phyloP scores from a whole-genome alignment of 2,888 invertebrate species.

The Sympetrum striolatum region DNA sequence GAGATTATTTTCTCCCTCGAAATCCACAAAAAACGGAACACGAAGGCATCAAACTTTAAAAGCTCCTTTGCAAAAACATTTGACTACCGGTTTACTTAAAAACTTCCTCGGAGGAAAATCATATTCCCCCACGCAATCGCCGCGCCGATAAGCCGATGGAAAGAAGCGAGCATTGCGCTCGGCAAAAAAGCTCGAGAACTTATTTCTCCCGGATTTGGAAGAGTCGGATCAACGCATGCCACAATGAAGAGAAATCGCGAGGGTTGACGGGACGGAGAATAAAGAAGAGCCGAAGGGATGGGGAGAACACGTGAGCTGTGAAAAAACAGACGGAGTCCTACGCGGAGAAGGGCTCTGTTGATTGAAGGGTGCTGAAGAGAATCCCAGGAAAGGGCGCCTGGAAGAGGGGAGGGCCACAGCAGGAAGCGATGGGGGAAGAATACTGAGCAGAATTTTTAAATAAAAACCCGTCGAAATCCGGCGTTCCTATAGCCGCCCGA shows the following conservation, averaged over 20 bases:
- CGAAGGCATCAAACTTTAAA: too few species aligned
- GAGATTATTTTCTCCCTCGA: too few species aligned
- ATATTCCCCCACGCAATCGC: too few species aligned
- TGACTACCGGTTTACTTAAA: too few species aligned
- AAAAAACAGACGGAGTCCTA: background rate
- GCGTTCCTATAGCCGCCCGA: background rate
- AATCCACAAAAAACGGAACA: too few species aligned
- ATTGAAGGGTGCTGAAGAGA: background rate
- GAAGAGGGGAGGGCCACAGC: background rate
- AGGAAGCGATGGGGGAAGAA: background rate
- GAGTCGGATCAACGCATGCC: background rate
- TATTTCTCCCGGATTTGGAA: background rate
- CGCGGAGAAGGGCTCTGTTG: constrained; percentile 9
- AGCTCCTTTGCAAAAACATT: too few species aligned
- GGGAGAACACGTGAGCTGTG: background rate
- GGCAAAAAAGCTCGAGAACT: background rate
- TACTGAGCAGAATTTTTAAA: constrained; percentile 20
- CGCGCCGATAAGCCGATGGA: too few species aligned
- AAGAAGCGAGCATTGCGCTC: too few species aligned
- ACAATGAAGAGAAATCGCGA: constrained; percentile 39
- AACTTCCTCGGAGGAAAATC: too few species aligned
- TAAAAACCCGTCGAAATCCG: constrained; percentile 35
- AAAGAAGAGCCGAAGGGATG: background rate
- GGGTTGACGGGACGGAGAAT: background rate
- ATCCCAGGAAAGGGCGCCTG: background rate